phyloP scores from a whole-genome alignment of 1,140 invertebrate genomes.

The Idris sp. region DNA sequence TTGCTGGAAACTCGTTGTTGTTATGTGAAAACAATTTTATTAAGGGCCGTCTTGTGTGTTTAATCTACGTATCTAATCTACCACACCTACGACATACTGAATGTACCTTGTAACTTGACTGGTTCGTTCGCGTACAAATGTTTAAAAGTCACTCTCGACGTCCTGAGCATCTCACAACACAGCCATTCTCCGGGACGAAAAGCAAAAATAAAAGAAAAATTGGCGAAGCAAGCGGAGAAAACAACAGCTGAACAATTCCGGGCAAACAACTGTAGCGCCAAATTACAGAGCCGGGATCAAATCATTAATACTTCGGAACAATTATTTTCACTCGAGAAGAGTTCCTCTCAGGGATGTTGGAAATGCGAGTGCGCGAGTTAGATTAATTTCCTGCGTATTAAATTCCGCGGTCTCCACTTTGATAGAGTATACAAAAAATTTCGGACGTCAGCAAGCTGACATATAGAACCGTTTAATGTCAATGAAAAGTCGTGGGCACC shows the following conservation, averaged over 20 bases:
- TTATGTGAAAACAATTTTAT: slow-evolving; percentile 36
- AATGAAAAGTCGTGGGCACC: too few species aligned
- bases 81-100: slow-evolving; percentile 27
- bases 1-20: too few species aligned
- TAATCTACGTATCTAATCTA: slow-evolving; percentile 36
- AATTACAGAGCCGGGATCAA: slow-evolving; percentile 16
- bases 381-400: slow-evolving; percentile 37
- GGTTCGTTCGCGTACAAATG: slow-evolving; percentile 31
- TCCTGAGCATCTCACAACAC: slow-evolving; percentile 15
- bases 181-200: background rate
- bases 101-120: slow-evolving; percentile 30
- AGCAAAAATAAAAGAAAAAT: too few species aligned
- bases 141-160: slow-evolving; percentile 17
- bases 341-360: slow-evolving; percentile 2
- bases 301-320: slow-evolving; percentile 39
- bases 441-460: too few species aligned
- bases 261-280: too few species aligned
- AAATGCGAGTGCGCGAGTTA: slow-evolving; percentile 23
- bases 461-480: too few species aligned
- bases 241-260: too few species aligned
- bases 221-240: too few species aligned
- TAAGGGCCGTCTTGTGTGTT: slow-evolving; percentile 8
- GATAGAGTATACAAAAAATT: too few species aligned
- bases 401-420: slow-evolving; percentile 3
- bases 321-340: too few species aligned